Evolutionary conservation across 2,113 vertebrate species (phyloP), one percentile per base, ranked within the genome.

Genomic region (Laticauda colubrina): DNA sequence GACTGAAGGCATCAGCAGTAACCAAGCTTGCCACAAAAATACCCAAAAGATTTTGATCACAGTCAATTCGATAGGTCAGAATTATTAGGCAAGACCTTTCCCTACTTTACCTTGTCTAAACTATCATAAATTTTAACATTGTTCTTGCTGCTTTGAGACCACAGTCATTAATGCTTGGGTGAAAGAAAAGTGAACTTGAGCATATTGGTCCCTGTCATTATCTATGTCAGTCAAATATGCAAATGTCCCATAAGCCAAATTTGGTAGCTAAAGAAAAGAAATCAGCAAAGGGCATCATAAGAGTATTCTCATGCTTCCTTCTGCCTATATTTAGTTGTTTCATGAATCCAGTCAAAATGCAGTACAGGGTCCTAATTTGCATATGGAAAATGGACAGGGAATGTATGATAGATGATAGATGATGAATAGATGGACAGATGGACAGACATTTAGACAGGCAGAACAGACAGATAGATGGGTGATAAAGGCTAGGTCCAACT

Each of bases 51-150:
- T 53, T 54, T 43, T 87, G n/a, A 56, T 54, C n/a, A 90, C 45
- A 20, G 81, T 90, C 48, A n/a, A 90, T 90, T 86, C 69, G 90
- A 93, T 93, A 93, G 89, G 92, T 90, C 92, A 90, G 86, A 90
- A 75, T 93, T 87, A 93, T 93, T 90, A 90, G 90, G 89, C 8
- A 29, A 86, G n/a, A 56, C 87, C 45, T 93, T 93, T 85, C 56
- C 61, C 89, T 90, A 90, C 88, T 90, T 93, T 93, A 64, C 55
- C 75, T 26, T 90, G 92, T 93, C 92, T 90, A 93, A 93, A 87
- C 88, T 93, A 89, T 90, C 92, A 90, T 90, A 86, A 61, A 93
- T 90, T 90, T 90, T 90, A 90, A 86, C 92, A 54, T 21, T 87
- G 75, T 57, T 90, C 56, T 93, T 51, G n/a, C 56, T 61, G 54